Evolutionary conservation across 2,113 vertebrate genomes (phyloP), one percentile per base, ranked within the genome.

Genomic region (Hippocampus guttulatus): DNA sequence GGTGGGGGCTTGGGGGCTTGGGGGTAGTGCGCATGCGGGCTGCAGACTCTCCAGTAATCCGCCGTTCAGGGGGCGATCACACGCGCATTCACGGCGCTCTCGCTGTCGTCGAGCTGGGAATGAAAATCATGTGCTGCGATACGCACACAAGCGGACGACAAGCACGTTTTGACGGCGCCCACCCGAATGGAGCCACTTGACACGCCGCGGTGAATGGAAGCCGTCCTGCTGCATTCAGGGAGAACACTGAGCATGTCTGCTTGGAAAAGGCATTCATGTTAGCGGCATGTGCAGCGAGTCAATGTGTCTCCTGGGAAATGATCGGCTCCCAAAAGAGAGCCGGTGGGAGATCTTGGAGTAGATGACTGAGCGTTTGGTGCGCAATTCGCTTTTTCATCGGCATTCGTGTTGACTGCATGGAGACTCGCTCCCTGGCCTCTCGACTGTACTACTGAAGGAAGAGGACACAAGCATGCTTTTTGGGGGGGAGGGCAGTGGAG

Each of bases 1-100:
- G 25, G 62, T 23, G 51, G 67, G 4, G 33, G 33, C 5, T 38
- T 6, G 33, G 5, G 5, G 30, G 30, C 2, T 0, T 3, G 5
- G 33, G 33, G n/a, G 67, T 62, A 83, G 7, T 82, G 91, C 92
- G 92, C 92, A 74, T 92, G 92, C 89, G 92, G 81, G 6, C 70
- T 89, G 83, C 88, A 87, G 89, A 92, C 90, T 87, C 88, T 84
- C 90, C 84, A 60, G 78, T 90, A 90, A 92, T 91, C 89, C 88
- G 77, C 87, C 82, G 82, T 76, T 70, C 71, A 12, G 83, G 84
- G 77, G 83, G 85, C 82, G 83, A 85, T 85, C 67, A 81, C 91
- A 87, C 87, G 88, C 85, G 71, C 74, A 77, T 78, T 68, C 82
- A 64, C 88, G 83, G 85, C 80, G 77, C 85, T 80, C 87, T 64